Percentiles rank a stretch among this genome's conserved stretches.
Conservation (phyloP, 2,113 vertebrate genomes). For the Triplophysa tibetana region DNA sequence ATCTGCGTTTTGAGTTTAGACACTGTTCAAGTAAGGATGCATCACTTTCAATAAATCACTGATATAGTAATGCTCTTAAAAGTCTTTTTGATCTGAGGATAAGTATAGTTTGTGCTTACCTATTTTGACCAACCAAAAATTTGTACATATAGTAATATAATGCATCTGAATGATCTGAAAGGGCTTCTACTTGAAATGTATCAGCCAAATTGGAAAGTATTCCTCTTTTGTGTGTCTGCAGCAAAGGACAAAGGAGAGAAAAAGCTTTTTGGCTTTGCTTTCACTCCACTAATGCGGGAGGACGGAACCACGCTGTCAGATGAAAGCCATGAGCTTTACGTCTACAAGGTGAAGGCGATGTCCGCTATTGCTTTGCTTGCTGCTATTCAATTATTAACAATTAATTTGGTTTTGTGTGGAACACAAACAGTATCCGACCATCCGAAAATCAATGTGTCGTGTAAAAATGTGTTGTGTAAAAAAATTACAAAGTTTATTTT, state of each 20-base stretch:
- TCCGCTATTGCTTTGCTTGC: not conserved
- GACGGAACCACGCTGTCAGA: conserved; percentile 95
- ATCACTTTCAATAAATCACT: not conserved
- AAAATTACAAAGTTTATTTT: no score
- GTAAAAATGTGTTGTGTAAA: no score
- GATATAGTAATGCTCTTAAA: no score
- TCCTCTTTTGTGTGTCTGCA: conserved; percentile 56
- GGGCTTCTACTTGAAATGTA: not conserved
- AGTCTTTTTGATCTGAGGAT: no score
- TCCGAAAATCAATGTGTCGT: no score
- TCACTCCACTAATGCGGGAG: conserved; percentile 96
- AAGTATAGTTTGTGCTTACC: no score
- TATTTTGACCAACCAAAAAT: no score
- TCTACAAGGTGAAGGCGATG: conserved; percentile 87
- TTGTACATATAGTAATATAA: not conserved
- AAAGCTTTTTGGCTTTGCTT: conserved; percentile 95
- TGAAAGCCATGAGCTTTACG: conserved; percentile 94
- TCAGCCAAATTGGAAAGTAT: not conserved
- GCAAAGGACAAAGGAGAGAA: conserved; percentile 99
- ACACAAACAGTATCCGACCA: no score
- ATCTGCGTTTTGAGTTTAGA: conserved; percentile 98
- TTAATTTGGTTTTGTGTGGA: no score
- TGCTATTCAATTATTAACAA: not conserved
- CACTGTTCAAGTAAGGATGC: conserved; percentile 95
- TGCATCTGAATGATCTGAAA: not conserved